Conservation (phyloP, 2,113 vertebrate species). For the Vicugna pacos region DNA sequence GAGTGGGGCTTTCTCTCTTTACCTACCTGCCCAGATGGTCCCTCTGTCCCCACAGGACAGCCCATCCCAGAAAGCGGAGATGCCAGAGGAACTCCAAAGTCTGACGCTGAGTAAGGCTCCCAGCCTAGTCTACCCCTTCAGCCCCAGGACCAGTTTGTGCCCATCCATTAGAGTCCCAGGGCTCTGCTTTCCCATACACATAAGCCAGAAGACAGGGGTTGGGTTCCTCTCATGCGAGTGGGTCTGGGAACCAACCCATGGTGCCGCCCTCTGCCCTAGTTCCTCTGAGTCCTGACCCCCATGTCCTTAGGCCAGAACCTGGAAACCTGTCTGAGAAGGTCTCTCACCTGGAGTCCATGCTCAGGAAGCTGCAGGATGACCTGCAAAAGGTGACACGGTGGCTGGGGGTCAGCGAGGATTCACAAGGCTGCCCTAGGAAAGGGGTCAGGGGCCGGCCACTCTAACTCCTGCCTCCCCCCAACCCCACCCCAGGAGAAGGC, state of each 20-base stretch:
- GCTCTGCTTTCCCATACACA: not conserved
- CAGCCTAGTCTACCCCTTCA: not conserved
- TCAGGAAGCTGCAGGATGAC: constrained; percentile 94
- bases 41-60: constrained; percentile 73
- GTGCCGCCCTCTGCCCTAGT: not conserved
- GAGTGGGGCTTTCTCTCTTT: not conserved
- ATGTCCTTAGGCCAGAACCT: constrained; percentile 66
- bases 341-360: constrained; percentile 92
- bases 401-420: not conserved
- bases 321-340: constrained; percentile 93
- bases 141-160: rapidly evolving
- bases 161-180: rapidly evolving
- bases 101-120: constrained; percentile 73
- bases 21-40: not conserved
- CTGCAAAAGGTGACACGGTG: constrained; percentile 92
- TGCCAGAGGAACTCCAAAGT: constrained; percentile 47
- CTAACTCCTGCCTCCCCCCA: constrained; percentile 13
- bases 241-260: not conserved
- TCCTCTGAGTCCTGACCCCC: not conserved
- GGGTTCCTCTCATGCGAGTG: not conserved
- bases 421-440: not conserved
- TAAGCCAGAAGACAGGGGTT: not conserved
- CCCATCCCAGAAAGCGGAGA: constrained; percentile 75
- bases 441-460: not conserved
- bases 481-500: constrained; percentile 90